These are phyloP conservation scores for Leptinotarsa defecta DNA, from an alignment of 1,140 invertebrate genomes.

Conservation along the genomic window DNA sequence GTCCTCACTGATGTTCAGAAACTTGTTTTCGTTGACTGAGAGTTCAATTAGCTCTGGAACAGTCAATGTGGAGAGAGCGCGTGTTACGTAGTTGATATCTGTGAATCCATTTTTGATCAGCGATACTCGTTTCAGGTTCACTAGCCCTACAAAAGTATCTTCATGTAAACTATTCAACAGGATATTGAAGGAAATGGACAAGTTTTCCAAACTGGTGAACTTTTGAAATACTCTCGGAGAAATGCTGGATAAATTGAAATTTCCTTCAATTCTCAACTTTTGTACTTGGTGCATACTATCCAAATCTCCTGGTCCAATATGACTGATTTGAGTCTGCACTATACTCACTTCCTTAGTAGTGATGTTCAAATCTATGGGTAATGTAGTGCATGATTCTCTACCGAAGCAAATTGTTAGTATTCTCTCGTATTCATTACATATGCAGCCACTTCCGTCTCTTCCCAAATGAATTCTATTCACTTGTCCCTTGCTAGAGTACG, in stretches of 20 bases:
- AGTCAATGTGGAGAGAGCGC: slow-evolving; percentile 27
- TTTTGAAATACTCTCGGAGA: slow-evolving; percentile 42
- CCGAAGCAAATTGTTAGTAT: slow-evolving; percentile 44
- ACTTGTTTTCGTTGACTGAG: slow-evolving; percentile 45
- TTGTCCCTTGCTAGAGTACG: neutral
- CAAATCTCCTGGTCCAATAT: slow-evolving; percentile 43
- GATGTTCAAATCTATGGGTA: slow-evolving; percentile 39
- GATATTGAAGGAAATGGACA: slow-evolving; percentile 47
- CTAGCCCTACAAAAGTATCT: slow-evolving; percentile 45
- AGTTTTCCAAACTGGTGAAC: slow-evolving; percentile 45
- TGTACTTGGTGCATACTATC: slow-evolving; percentile 32
- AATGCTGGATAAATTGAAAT: slow-evolving; percentile 43
- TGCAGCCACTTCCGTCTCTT: slow-evolving; percentile 42
- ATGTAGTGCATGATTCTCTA: slow-evolving; percentile 37
- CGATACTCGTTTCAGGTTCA: slow-evolving; percentile 41
- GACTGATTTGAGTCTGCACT: slow-evolving; percentile 39
- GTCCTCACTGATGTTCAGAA: slow-evolving; percentile 36
- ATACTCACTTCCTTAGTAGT: slow-evolving; percentile 31
- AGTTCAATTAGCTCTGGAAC: slow-evolving; percentile 42
- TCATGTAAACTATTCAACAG: slow-evolving; percentile 44
- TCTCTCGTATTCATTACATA: slow-evolving; percentile 37
- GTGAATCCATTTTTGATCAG: slow-evolving; percentile 50
- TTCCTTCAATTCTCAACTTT: slow-evolving; percentile 45
- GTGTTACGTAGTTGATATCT: slow-evolving; percentile 40
- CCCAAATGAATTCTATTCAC: slow-evolving; percentile 18